Evolutionary conservation across 2,888 invertebrate species (phyloP), one percentile per base, ranked within the genome.

Genomic region (Nomada flava): DNA sequence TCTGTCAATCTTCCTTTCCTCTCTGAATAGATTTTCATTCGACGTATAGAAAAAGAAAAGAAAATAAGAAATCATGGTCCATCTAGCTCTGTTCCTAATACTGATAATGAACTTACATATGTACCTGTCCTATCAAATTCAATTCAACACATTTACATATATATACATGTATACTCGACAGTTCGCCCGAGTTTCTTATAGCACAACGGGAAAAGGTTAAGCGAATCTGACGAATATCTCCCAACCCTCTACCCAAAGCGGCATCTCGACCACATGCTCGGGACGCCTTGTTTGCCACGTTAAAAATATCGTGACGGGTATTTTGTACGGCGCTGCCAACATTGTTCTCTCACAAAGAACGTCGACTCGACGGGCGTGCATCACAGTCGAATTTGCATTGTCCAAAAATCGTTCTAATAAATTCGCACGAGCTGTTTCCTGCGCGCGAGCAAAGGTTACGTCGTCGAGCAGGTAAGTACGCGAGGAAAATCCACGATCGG

Each of bases 401-500:
- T 13, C 47, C 18, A 18, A 36, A 57, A 64, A 20, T 52, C 47
- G 62, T 23, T 62, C 62, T 15, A 18, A 59, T 15, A 29, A 53
- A 65, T 70, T 70, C 64, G 64, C n/a, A 44, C 23, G 20, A 2
- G 44, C 36, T 29, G 75, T 18, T 60, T 20, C 44, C 44, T 20
- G 50, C 42, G 11, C 11, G 52, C 42, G 20, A 55, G 44, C 7
- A 67, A 72, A 80, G 72, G 52, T 80, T 63, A 52, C 62, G 42
- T 20, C 26, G n/a, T 52, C 79, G 50, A 47, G 18, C 26, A 42
- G 20, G n/a, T 26, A 23, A 26, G 26, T 70, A 70, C 74, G 75
- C 72, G 88, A 70, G 68, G 70, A 60, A 73, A 84, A 72, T 75
- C 63, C 53, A 26, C 64, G 50, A 83, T 64, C 29, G 20, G 42